Percentiles rank a stretch among this genome's conserved stretches.
These are phyloP conservation scores for Pterophyllum scalare DNA, from an alignment of 2,113 vertebrate species.

Conservation along the genomic window DNA sequence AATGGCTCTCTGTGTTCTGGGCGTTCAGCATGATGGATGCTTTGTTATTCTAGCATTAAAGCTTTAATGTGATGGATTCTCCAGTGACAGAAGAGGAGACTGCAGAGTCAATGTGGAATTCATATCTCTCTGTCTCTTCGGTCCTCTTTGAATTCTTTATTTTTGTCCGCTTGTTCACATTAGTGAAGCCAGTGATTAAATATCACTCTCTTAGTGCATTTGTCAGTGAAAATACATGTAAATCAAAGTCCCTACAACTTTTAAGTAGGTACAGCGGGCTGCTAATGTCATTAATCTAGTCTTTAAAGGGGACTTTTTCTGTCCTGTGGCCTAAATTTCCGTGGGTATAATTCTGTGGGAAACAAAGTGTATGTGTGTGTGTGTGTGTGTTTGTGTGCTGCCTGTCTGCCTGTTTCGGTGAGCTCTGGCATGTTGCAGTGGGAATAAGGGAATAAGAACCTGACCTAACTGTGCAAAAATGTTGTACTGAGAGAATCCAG, in stretches of 20 bases:
- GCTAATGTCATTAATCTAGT: slow-evolving; percentile 9
- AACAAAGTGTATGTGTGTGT: slow-evolving; percentile 10
- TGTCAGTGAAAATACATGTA: neutral
- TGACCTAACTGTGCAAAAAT: slow-evolving; percentile 74
- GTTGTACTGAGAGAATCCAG: slow-evolving; percentile 64
- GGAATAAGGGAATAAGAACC: slow-evolving; percentile 70
- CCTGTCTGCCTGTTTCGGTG: slow-evolving; percentile 40
- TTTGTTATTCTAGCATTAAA: slow-evolving; percentile 78
- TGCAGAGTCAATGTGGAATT: slow-evolving; percentile 38
- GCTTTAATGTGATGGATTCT: slow-evolving; percentile 77
- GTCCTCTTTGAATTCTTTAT: neutral
- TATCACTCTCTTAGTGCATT: neutral
- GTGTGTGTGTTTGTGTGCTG: slow-evolving; percentile 7
- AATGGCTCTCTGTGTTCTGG: slow-evolving; percentile 50
- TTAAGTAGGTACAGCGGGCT: neutral
- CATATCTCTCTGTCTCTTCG: neutral
- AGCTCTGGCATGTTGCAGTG: slow-evolving; percentile 54
- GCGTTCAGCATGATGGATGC: slow-evolving; percentile 71
- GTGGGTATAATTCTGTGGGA: slow-evolving; percentile 17
- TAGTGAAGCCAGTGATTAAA: slow-evolving; percentile 8
- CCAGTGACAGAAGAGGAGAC: slow-evolving; percentile 42
- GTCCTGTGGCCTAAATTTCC: neutral
- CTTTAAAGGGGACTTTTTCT: slow-evolving; percentile 22
- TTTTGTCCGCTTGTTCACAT: slow-evolving; percentile 3
- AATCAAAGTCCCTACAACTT: neutral